Evolutionary conservation across 2,113 vertebrate genomes (phyloP).

Genomic region (Chionomys nivalis): DNA sequence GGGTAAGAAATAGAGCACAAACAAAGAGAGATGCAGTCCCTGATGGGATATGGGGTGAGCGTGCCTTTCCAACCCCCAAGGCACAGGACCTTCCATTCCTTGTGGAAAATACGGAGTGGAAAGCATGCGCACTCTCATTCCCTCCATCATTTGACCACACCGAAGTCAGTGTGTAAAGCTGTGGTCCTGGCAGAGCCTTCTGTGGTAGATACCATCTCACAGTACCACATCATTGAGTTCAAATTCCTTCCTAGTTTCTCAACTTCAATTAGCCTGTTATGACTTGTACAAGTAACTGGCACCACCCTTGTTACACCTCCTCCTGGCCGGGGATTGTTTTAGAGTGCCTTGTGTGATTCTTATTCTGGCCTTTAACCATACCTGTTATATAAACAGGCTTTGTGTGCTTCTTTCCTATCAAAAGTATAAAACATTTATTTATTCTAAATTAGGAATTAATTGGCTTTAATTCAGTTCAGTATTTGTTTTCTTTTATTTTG

Average conservation of each 20-base stretch:
- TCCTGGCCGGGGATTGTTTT: neutral
- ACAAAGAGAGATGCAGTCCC: neutral
- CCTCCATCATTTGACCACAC: neutral
- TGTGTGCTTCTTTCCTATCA: neutral
- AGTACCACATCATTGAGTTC: neutral
- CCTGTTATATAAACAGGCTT: neutral
- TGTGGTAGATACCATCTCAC: neutral
- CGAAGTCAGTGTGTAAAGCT: neutral
- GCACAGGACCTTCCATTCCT: neutral
- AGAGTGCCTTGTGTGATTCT: neutral
- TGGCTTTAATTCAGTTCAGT: neutral
- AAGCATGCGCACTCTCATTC: neutral
- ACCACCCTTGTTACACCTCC: neutral
- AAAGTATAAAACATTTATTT: neutral
- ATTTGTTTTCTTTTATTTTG: conserved; percentile 16
- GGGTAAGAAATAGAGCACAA: neutral
- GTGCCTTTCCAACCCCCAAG: neutral
- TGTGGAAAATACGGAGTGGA: neutral
- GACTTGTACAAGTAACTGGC: neutral
- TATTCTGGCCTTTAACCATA: neutral
- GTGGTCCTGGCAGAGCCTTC: neutral
- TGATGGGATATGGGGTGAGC: neutral
- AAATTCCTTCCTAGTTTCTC: neutral
- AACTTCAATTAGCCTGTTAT: neutral
- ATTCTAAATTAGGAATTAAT: neutral